Evolutionary conservation across 1,140 invertebrate species (phyloP).

Genomic region (Whitmania pigra): DNA sequence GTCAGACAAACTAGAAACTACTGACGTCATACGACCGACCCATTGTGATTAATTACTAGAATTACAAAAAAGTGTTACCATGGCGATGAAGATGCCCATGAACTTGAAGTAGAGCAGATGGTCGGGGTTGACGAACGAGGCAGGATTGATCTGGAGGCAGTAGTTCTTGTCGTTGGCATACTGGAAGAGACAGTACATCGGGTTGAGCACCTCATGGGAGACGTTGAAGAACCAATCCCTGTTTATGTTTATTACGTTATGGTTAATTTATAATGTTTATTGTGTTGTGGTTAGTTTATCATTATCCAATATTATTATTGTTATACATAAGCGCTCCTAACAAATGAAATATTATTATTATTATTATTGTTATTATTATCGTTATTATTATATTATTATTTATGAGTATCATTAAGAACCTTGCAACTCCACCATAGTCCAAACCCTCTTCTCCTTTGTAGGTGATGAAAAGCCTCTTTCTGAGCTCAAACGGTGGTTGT

Average conservation of each 20-base stretch:
- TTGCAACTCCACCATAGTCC: constrained; percentile 94
- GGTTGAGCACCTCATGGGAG: constrained; percentile 98
- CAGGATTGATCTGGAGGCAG: constrained; percentile 95
- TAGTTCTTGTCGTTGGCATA: constrained; percentile 99
- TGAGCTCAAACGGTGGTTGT: constrained; percentile 83
- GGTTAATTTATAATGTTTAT: too few species aligned
- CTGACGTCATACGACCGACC: too few species aligned
- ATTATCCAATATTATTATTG: too few species aligned
- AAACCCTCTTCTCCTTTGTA: constrained; percentile 82
- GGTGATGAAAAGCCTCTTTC: constrained; percentile 82
- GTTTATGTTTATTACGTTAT: too few species aligned
- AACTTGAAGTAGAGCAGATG: constrained; percentile 98
- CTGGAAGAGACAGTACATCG: constrained; percentile 99
- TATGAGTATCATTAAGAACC: too few species aligned
- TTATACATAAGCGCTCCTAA: too few species aligned
- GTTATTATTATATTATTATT: too few species aligned
- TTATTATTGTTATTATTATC: too few species aligned
- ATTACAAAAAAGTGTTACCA: constrained; percentile 52
- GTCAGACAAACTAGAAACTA: too few species aligned
- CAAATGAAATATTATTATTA: too few species aligned
- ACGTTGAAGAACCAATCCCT: constrained; percentile 98
- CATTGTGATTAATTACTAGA: too few species aligned
- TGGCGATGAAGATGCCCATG: constrained; percentile 96
- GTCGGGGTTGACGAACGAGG: constrained; percentile 97
- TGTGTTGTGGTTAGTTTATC: too few species aligned